Conservation (phyloP, 2,113 vertebrate species). For the Poeciliopsis turrubarensis region DNA sequence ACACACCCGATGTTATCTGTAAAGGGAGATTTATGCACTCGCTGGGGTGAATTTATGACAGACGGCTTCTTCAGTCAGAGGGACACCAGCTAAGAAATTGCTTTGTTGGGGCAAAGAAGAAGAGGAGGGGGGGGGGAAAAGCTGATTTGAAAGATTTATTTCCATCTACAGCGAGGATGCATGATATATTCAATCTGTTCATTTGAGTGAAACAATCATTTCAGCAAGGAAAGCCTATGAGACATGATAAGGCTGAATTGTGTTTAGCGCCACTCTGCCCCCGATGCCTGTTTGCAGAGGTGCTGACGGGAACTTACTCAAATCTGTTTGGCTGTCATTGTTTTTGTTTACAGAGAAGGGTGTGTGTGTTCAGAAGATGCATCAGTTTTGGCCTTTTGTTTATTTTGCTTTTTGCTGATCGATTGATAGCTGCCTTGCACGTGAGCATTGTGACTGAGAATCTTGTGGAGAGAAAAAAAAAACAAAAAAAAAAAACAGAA, state of each 20-base stretch:
- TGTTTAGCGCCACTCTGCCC: slow-evolving; percentile 49
- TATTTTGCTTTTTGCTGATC: slow-evolving; percentile 73
- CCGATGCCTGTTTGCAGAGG: slow-evolving; percentile 26
- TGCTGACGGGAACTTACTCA: slow-evolving; percentile 41
- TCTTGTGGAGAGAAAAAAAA: slow-evolving; percentile 31
- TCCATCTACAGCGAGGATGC: slow-evolving; percentile 74
- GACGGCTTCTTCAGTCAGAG: slow-evolving; percentile 71
- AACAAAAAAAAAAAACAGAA: not conserved
- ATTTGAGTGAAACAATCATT: slow-evolving; percentile 83
- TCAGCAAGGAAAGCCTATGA: slow-evolving; percentile 66
- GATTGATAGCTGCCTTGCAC: slow-evolving; percentile 76
- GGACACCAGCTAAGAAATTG: slow-evolving; percentile 78
- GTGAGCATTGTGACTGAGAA: slow-evolving; percentile 63
- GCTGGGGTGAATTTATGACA: slow-evolving; percentile 79
- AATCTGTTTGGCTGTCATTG: slow-evolving; percentile 66
- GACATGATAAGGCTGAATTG: slow-evolving; percentile 72
- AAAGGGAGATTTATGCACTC: slow-evolving; percentile 80
- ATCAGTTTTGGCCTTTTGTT: slow-evolving; percentile 74
- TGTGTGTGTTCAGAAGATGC: slow-evolving; percentile 48
- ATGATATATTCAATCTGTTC: slow-evolving; percentile 83
- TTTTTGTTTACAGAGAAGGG: slow-evolving; percentile 49
- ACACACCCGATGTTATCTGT: slow-evolving; percentile 80
- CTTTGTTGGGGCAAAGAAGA: slow-evolving; percentile 54
- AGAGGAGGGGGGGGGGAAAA: slow-evolving; percentile 5
- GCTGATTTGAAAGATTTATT: slow-evolving; percentile 81